Base-by-base conservation (phyloP, 1,140 invertebrate genomes). In the Gryllus bimaculatus region DNA sequence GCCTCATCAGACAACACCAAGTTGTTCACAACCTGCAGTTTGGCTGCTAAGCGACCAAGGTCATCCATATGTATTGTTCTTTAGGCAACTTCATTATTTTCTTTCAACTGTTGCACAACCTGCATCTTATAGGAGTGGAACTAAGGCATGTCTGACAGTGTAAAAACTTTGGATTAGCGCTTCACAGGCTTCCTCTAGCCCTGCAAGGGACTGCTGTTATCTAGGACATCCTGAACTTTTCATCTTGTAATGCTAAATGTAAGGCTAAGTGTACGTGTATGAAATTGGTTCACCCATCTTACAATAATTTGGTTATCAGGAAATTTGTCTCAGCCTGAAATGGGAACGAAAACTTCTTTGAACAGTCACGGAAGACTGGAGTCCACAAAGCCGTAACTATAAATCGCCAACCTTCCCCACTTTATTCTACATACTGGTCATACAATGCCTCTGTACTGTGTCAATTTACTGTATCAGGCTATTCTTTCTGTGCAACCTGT, bases 1-100 rank as follows among this genome's bases (percentile, higher is more conserved):
- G 26, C 26, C 26, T 39, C 26, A 5, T 39, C 5, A 5, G 26
- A 39, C 26, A 39, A 39, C 26, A 39, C 12, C 75, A 15, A 76
- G 75, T 76, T 76, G 75, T 47, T 76, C 75, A 76, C 3, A 7
- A 20, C 5, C 75, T 76, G 75, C 75, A 7, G 39, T 76, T 20
- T 21, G 20, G n/a, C 75, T 76, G 75, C 20, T 76, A 76, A 47
- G n/a, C 13, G 20, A 76, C n/a, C 75, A 76, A 73, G 66, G 66
- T 3, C 1, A n/a, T 73, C 6, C 66, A 73, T 73, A n/a, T n/a
- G 66, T n/a, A 73, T 15, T 6, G 6, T 73, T n/a, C 66, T 73
- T 73, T n/a, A 6, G 66, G 66, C 6, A 73, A 73, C 66, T 73
- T 73, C 6, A n/a, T 73, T n/a, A 73, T n/a, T 1, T 73, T 39